These are phyloP conservation scores for Corvus cornix DNA, from an alignment of 2,113 vertebrate species.

Conservation along the genomic window DNA sequence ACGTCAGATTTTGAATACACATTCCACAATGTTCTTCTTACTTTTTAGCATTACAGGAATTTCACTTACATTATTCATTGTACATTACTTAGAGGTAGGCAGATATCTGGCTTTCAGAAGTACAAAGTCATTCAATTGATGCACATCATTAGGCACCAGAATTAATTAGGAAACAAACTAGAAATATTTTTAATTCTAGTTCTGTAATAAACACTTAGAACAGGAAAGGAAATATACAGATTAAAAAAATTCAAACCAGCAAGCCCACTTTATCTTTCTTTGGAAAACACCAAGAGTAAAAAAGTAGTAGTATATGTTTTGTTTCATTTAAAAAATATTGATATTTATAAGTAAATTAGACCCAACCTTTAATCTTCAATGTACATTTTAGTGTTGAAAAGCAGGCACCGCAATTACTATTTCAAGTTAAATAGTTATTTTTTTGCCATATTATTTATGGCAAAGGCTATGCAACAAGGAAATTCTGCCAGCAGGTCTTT, in stretches of 20 bases:
- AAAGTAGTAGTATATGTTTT: neutral
- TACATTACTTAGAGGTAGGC: neutral
- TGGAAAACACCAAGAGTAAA: neutral
- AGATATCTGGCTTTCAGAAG: neutral
- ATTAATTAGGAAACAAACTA: neutral
- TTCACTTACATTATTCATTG: neutral
- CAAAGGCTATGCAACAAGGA: neutral
- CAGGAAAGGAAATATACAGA: neutral
- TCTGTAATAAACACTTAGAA: neutral
- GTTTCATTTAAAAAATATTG: neutral
- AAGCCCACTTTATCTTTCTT: neutral
- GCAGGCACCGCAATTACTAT: rapidly evolving
- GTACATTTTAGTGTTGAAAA: neutral
- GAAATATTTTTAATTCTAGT: neutral
- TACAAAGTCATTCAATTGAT: neutral
- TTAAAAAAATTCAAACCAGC: neutral
- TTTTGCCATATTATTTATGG: no score
- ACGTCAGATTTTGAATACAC: neutral
- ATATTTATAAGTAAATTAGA: neutral
- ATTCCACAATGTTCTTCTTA: neutral
- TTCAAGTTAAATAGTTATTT: neutral
- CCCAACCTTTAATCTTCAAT: neutral
- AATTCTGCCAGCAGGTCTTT: neutral
- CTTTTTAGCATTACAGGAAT: neutral
- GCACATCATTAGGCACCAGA: neutral